These are phyloP conservation scores for Calliphora vicina DNA, from an alignment of 1,140 invertebrate species.

Conservation along the genomic window DNA sequence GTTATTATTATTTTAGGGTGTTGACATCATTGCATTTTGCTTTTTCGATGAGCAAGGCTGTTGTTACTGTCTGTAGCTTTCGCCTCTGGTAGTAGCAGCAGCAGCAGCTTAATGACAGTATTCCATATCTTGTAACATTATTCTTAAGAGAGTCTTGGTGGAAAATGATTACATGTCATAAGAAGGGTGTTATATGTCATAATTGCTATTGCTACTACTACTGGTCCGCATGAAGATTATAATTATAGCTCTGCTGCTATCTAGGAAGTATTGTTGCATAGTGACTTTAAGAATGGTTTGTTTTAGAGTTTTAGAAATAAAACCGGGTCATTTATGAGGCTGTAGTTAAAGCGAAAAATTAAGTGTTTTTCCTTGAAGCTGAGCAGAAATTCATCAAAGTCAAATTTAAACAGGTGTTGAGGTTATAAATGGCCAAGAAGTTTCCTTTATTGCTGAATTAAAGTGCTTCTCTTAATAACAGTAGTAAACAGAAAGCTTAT, in stretches of 20 bases:
- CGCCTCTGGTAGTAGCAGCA: background rate
- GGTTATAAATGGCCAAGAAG: background rate
- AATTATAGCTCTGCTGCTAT: background rate
- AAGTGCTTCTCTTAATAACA: too few species aligned
- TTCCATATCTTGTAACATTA: background rate
- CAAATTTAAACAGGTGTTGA: background rate
- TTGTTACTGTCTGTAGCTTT: background rate
- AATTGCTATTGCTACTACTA: background rate
- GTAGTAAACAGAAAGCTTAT: too few species aligned
- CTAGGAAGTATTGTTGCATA: background rate
- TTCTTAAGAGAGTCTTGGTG: background rate
- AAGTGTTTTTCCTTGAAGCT: background rate
- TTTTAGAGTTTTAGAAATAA: background rate
- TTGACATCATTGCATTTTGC: background rate
- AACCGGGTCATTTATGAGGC: background rate
- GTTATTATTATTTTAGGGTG: background rate
- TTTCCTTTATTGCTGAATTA: too few species aligned
- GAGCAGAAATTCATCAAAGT: background rate
- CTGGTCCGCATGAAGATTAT: background rate
- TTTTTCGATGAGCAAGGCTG: background rate
- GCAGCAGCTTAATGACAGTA: background rate
- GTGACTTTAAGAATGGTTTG: too few species aligned
- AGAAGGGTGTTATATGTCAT: conserved; percentile 2
- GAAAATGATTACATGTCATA: background rate
- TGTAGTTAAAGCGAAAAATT: background rate